Evolutionary conservation across 2,797 vertebrate species (phyloP).

Genomic region (Rhyacichthys aspro): DNA sequence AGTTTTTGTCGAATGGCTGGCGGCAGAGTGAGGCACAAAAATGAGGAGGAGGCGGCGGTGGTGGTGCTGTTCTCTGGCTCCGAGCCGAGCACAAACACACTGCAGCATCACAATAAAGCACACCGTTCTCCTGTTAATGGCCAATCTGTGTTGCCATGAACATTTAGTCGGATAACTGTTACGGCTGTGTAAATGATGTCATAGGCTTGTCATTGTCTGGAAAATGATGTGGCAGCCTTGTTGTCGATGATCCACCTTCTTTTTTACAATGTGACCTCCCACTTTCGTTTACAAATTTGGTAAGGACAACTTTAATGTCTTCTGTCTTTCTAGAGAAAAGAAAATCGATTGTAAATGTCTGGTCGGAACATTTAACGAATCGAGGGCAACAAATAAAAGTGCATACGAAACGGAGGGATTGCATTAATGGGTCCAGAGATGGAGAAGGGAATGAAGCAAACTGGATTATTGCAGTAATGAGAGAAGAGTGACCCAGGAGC

Average conservation of each 20-base stretch:
- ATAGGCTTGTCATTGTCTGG: slow-evolving; percentile 64
- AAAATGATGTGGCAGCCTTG: slow-evolving; percentile 58
- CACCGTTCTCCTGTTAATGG: slow-evolving; percentile 70
- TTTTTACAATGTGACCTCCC: slow-evolving; percentile 39
- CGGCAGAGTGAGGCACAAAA: slow-evolving; percentile 35
- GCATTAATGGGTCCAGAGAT: slow-evolving; percentile 9
- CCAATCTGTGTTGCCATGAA: slow-evolving; percentile 76
- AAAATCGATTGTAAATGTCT: not conserved
- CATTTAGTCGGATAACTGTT: slow-evolving; percentile 76
- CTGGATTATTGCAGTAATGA: slow-evolving; percentile 76
- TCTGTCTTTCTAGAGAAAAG: not conserved
- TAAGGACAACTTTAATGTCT: not conserved
- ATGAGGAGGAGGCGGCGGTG: slow-evolving; percentile 51
- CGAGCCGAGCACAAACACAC: slow-evolving; percentile 67
- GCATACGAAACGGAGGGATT: too few relatives aligned
- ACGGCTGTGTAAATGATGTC: slow-evolving; percentile 76
- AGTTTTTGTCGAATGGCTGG: slow-evolving; percentile 70
- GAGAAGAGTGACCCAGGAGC: slow-evolving; percentile 65
- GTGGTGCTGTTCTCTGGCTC: too few relatives aligned
- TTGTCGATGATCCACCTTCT: slow-evolving; percentile 48
- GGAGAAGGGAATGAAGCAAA: slow-evolving; percentile 38
- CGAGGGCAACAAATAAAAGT: too few relatives aligned
- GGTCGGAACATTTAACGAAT: not conserved
- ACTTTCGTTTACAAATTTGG: slow-evolving; percentile 13
- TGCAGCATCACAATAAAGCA: slow-evolving; percentile 73